These are phyloP conservation scores for Drosophila murphyi DNA, from an alignment of 1,140 invertebrate species.

Conservation along the genomic window DNA sequence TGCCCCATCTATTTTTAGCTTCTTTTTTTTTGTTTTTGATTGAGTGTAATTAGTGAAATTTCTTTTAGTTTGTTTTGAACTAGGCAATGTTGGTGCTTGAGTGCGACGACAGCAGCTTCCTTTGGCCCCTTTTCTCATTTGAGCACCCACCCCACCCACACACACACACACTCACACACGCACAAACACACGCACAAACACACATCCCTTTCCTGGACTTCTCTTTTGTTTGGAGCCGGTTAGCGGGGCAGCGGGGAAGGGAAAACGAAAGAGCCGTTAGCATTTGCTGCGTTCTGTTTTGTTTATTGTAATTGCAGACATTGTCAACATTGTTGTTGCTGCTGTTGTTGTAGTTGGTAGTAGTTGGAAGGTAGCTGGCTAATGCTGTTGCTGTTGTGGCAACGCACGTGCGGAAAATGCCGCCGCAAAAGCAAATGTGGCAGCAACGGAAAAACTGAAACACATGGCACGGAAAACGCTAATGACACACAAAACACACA, in stretches of 20 bases:
- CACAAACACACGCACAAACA: background rate
- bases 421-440: constrained; percentile 31
- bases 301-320: constrained; percentile 53
- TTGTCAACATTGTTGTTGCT: constrained; percentile 41
- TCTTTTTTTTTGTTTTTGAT: constrained; percentile 7
- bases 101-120: constrained; percentile 21
- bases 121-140: background rate
- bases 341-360: background rate
- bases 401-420: constrained; percentile 52
- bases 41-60: constrained; percentile 22
- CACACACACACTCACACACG: background rate
- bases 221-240: background rate
- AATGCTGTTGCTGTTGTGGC: constrained; percentile 12
- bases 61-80: constrained; percentile 3
- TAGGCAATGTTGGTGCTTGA: constrained; percentile 26
- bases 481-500: constrained; percentile 52
- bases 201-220: background rate
- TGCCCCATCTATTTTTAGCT: background rate
- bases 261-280: constrained; percentile 33
- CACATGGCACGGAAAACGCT: constrained; percentile 55
- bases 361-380: constrained; percentile 5
- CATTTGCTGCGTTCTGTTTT: constrained; percentile 54
- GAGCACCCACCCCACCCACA: background rate
- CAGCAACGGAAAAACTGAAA: constrained; percentile 43
- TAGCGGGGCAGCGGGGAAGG: background rate